These are phyloP conservation scores for Pimephales promelas DNA, from an alignment of 2,113 vertebrate species.

Conservation along the genomic window DNA sequence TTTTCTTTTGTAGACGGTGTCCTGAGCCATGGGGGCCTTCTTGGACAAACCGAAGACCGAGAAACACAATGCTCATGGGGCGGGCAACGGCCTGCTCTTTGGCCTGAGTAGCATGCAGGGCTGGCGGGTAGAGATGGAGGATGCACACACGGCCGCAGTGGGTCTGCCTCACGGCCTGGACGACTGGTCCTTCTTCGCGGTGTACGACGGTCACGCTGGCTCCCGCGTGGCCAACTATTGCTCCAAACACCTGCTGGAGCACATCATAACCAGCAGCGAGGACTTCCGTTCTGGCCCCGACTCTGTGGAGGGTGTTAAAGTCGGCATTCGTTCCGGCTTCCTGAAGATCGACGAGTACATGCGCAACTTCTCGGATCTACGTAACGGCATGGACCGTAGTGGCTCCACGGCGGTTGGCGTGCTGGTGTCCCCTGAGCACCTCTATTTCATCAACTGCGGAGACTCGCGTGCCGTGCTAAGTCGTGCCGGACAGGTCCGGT, in stretches of 20 bases:
- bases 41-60: constrained; percentile 99
- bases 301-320: constrained; percentile 95
- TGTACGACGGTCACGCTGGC: constrained; percentile 97
- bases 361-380: constrained; percentile 97
- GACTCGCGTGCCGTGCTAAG: constrained; percentile 95
- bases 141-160: constrained; percentile 95
- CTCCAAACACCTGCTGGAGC: constrained; percentile 94
- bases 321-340: constrained; percentile 95
- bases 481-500: constrained; percentile 91
- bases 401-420: constrained; percentile 97
- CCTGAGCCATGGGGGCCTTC: constrained; percentile 97
- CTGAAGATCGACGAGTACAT: constrained; percentile 99
- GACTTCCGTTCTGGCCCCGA: constrained; percentile 84
- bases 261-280: constrained; percentile 90
- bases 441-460: constrained; percentile 99
- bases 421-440: constrained; percentile 90
- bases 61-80: constrained; percentile 95
- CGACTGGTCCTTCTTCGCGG: constrained; percentile 98
- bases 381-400: constrained; percentile 97
- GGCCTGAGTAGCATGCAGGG: constrained; percentile 99
- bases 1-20: constrained; percentile 56
- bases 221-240: constrained; percentile 98
- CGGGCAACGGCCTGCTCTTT: constrained; percentile 91
- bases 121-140: constrained; percentile 99
- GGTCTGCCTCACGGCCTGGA: constrained; percentile 94